Evolutionary conservation across 92 coral and sea anemone genomes (phyloP).

Genomic region (Pocillopora grandis): DNA sequence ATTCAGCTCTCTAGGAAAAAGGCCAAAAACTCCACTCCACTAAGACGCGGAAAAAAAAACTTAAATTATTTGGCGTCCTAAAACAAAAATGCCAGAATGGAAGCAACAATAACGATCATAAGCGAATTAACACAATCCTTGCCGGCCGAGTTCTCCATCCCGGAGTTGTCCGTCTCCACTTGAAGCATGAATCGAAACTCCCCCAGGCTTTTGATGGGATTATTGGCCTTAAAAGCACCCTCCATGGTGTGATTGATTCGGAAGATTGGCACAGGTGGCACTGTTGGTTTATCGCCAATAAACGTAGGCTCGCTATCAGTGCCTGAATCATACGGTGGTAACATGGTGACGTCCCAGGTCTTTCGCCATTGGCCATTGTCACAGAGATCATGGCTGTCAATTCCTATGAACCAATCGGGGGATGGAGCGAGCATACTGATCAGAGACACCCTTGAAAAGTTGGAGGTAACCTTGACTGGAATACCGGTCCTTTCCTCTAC

Average conservation of each 20-base stretch:
- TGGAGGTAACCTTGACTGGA: conserved; percentile 13
- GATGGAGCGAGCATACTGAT: conserved; percentile 55
- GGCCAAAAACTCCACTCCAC: too few species aligned
- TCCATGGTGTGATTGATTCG: conserved; percentile 28
- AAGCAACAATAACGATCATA: not conserved
- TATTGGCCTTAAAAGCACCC: not conserved
- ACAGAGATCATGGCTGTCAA: conserved; percentile 5
- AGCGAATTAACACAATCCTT: not conserved
- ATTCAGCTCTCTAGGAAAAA: too few species aligned
- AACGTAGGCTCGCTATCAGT: conserved; percentile 32
- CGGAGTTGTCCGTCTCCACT: not conserved
- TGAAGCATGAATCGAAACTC: not conserved
- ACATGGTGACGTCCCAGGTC: not conserved
- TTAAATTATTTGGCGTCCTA: not conserved
- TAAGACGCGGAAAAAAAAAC: too few species aligned
- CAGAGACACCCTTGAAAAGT: conserved; percentile 39
- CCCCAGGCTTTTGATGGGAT: conserved; percentile 16
- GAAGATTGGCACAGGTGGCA: conserved; percentile 17
- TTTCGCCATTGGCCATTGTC: conserved; percentile 9
- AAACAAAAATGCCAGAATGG: not conserved
- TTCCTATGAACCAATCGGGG: conserved; percentile 58
- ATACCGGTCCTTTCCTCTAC: not conserved
- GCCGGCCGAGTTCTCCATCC: not conserved
- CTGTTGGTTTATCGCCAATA: not conserved
- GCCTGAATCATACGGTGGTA: conserved; percentile 47